Percentiles rank a stretch among this genome's conserved stretches.
phyloP scores from a whole-genome alignment of 2,797 vertebrate species.

The Neosilurus hyrtlii region DNA sequence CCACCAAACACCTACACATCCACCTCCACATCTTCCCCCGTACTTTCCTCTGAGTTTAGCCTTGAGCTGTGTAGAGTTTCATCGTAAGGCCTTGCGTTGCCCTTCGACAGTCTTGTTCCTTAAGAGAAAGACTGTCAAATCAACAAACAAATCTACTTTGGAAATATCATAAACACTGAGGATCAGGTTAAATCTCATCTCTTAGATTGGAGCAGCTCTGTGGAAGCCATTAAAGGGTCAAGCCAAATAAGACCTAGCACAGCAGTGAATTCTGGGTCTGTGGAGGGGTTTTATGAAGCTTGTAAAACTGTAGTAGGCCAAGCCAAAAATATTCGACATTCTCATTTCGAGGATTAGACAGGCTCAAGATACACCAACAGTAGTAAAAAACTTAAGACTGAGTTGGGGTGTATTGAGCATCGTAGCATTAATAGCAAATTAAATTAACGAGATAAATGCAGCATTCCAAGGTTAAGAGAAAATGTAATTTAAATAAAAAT shows the following conservation, averaged over 20 bases:
- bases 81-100: neutral
- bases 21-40: conserved; percentile 9
- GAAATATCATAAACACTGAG: conserved; percentile 60
- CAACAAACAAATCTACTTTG: conserved; percentile 72
- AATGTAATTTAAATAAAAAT: neutral
- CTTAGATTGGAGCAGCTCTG: conserved; percentile 65
- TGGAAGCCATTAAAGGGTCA: conserved; percentile 70
- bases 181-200: conserved; percentile 65
- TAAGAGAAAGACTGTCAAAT: conserved; percentile 60
- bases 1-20: neutral
- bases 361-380: conserved; percentile 13
- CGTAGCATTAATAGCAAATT: neutral
- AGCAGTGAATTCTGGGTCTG: conserved; percentile 27
- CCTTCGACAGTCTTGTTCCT: conserved; percentile 41
- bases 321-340: conserved; percentile 38
- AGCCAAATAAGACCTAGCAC: conserved; percentile 10
- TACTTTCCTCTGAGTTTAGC: conserved; percentile 1
- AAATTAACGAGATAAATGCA: neutral
- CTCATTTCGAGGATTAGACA: conserved; percentile 33
- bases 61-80: neutral
- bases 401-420: neutral
- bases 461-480: neutral
- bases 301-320: conserved; percentile 43
- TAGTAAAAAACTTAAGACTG: neutral
- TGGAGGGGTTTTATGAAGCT: conserved; percentile 48